Conservation (phyloP, 2,797 vertebrate species). For the Mareca penelope region DNA sequence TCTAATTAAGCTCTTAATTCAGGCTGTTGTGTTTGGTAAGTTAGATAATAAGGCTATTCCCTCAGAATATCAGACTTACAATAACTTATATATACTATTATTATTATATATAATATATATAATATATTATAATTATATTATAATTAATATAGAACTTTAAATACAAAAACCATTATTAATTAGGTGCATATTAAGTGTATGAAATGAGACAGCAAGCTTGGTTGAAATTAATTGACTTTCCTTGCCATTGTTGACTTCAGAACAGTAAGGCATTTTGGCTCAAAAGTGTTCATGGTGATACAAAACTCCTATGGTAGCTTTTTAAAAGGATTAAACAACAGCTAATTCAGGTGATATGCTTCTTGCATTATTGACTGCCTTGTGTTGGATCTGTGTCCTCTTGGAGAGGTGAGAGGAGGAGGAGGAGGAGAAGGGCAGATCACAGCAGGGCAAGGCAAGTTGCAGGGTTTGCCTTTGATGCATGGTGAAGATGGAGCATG, state of each 20-base stretch:
- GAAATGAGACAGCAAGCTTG: neutral
- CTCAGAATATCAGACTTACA: neutral
- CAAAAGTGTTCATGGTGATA: neutral
- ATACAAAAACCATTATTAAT: neutral
- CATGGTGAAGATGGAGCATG: neutral
- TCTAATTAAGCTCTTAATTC: neutral
- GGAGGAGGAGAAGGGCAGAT: fast-evolving
- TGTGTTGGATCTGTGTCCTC: neutral
- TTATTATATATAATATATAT: no score
- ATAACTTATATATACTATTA: no score
- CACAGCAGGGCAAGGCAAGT: fast-evolving
- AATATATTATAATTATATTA: no score
- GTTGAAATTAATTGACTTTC: neutral
- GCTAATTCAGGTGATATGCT: neutral
- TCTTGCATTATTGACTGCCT: neutral
- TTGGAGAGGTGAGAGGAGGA: neutral
- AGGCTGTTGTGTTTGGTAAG: neutral
- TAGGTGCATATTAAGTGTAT: neutral
- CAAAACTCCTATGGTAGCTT: neutral
- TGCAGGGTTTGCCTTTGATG: fast-evolving
- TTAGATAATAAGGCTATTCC: neutral
- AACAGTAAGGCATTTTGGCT: neutral
- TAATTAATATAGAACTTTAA: neutral
- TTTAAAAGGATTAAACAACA: neutral
- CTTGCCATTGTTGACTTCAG: neutral